Evolutionary conservation across 2,888 invertebrate genomes (phyloP).

Genomic region (Muscina levida): DNA sequence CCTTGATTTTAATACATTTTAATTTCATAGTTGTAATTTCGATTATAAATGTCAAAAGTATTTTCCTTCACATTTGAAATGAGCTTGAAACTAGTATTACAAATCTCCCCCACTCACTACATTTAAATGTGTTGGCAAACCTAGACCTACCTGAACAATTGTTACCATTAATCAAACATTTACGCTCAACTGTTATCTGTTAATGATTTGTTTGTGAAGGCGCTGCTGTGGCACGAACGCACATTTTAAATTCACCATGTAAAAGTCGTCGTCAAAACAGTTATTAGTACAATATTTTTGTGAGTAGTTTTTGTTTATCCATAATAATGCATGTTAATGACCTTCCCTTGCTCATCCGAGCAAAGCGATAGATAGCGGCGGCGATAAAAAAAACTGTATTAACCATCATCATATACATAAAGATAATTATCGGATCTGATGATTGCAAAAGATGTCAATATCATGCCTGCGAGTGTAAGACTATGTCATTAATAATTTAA

Average conservation of each 20-base stretch:
- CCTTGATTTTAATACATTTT: too few relatives aligned
- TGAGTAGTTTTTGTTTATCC: too few relatives aligned
- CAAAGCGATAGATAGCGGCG: too few relatives aligned
- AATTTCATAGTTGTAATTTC: too few relatives aligned
- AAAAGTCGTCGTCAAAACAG: too few relatives aligned
- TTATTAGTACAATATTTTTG: background rate
- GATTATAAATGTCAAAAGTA: too few relatives aligned
- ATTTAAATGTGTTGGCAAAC: too few relatives aligned
- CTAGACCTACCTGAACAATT: too few relatives aligned
- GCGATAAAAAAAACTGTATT: slow-evolving; percentile 11
- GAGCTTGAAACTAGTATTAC: too few relatives aligned
- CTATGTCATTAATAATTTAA: slow-evolving; percentile 11
- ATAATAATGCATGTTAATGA: slow-evolving; percentile 49
- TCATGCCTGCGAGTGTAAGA: background rate
- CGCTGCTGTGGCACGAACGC: background rate
- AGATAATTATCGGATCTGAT: slow-evolving; percentile 19
- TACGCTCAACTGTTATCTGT: background rate
- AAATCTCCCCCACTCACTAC: too few relatives aligned
- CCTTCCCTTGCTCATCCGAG: slow-evolving; percentile 33
- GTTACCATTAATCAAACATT: slow-evolving; percentile 14
- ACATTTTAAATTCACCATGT: too few relatives aligned
- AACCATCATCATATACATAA: background rate
- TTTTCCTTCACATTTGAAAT: too few relatives aligned
- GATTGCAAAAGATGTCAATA: slow-evolving; percentile 47
- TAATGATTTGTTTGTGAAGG: background rate